Base-by-base conservation (phyloP, 2,113 vertebrate genomes). In the Sigmodon hispidus region DNA sequence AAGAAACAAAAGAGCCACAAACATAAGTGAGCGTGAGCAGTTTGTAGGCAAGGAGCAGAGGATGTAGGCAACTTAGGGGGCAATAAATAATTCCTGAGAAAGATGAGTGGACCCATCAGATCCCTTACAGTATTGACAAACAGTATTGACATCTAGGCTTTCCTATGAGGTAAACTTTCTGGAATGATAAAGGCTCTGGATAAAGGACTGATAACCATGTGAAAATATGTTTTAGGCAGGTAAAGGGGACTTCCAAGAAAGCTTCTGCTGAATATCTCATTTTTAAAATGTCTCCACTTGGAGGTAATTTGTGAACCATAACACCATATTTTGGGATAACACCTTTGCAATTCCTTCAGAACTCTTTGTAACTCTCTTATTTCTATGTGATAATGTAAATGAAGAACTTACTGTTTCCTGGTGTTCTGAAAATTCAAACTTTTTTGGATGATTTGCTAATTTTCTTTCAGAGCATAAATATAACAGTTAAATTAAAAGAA, bases 361-460 rank as follows among this genome's bases (percentile, higher is more conserved):
- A 69, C 40, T 90, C 19, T 50, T 94, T 86, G 48, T n/a, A 77
- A 26, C 55, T 52, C 0, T 89, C 12, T 55, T 34, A 36, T 40
- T 92, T 94, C 11, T 40, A 16, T 85, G 31, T 88, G 52, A 77
- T 85, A 72, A 61, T 24, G 0, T 65, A 36, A 91, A 40, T 12
- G 65, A 36, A 79, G 11, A 55, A 50, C 11, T 72, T 91, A 67
- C 50, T 34, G 16, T 69, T 69, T 16, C 15, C 6, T 13, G 36
- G 1, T 36, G 16, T 59, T 75, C 61, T 40, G 17, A 48, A 70
- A 59, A 87, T 22, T 36, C 10, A 96, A 67, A 10, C 8, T 36
- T 92, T 94, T n/a, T 88, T 95, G 52, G 16, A 55, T 57, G n/a
- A 48, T 87, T 95, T 93, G 43, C 3, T 87, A 61, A 57, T 92